Conservation (phyloP, 2,113 vertebrate genomes). For the Steatornis caripensis region DNA sequence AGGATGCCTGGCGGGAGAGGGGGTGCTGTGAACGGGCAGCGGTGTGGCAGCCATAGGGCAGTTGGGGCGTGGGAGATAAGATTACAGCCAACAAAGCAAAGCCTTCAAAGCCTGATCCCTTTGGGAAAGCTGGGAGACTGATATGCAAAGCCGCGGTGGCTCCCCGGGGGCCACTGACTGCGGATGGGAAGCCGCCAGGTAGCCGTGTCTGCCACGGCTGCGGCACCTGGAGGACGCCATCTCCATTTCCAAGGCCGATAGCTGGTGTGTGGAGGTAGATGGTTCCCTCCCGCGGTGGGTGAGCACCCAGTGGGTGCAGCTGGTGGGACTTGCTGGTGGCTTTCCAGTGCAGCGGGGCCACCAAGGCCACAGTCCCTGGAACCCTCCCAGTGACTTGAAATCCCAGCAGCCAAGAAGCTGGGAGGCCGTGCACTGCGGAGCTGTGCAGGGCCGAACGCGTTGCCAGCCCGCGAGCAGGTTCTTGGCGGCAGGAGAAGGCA, state of each 20-base stretch:
- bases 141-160: background rate
- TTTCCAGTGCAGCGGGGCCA: background rate
- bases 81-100: background rate
- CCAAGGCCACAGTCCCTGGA: background rate
- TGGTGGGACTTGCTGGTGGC: background rate
- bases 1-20: background rate
- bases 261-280: background rate
- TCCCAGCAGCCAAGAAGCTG: background rate
- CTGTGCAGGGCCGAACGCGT: background rate
- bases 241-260: fast-evolving
- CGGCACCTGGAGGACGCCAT: background rate
- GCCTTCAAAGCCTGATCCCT: background rate
- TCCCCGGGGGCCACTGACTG: no score
- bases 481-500: background rate
- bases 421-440: fast-evolving
- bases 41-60: fast-evolving
- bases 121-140: background rate
- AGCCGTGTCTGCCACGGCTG: background rate
- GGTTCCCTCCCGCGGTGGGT: background rate
- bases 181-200: background rate
- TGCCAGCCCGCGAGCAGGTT: background rate
- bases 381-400: background rate
- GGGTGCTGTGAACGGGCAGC: background rate
- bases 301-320: background rate
- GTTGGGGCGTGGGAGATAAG: background rate